Percentiles rank a stretch among this genome's conserved stretches.
Evolutionary conservation across 2,888 invertebrate species (phyloP).

Genomic region (Scelioninae gen. 1): DNA sequence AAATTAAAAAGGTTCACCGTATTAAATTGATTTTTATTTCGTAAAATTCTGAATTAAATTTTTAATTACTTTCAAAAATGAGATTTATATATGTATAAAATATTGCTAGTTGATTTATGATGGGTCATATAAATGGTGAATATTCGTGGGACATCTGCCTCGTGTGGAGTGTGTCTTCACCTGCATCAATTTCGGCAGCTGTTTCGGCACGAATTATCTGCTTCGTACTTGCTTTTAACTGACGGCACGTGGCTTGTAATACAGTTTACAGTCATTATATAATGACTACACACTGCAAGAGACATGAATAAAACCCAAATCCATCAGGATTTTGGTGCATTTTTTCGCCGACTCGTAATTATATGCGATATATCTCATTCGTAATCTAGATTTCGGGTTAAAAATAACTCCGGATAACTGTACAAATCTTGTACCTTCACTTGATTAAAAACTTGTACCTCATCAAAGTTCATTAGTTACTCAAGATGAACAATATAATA

Average conservation of each 20-base stretch:
- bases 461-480: not conserved
- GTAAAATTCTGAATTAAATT: no score
- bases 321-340: constrained; percentile 29
- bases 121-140: constrained; percentile 11
- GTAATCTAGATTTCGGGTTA: constrained; percentile 57
- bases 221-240: constrained; percentile 67
- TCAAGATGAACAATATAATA: no score
- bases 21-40: no score
- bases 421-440: constrained; percentile 34
- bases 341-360: constrained; percentile 45
- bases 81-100: constrained; percentile 6
- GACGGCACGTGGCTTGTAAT: constrained; percentile 61
- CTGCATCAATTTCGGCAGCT: constrained; percentile 80
- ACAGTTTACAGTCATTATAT: constrained; percentile 30
- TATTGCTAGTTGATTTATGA: constrained; percentile 34
- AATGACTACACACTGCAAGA: constrained; percentile 40
- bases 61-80: not conserved
- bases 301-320: constrained; percentile 26
- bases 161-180: constrained; percentile 76
- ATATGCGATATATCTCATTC: constrained; percentile 39
- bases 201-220: constrained; percentile 75
- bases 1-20: no score
- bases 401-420: constrained; percentile 57
- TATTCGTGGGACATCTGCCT: constrained; percentile 78
- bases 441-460: constrained; percentile 23